Base-by-base conservation (phyloP, 2,888 invertebrate species). In the Beris chalybata region DNA sequence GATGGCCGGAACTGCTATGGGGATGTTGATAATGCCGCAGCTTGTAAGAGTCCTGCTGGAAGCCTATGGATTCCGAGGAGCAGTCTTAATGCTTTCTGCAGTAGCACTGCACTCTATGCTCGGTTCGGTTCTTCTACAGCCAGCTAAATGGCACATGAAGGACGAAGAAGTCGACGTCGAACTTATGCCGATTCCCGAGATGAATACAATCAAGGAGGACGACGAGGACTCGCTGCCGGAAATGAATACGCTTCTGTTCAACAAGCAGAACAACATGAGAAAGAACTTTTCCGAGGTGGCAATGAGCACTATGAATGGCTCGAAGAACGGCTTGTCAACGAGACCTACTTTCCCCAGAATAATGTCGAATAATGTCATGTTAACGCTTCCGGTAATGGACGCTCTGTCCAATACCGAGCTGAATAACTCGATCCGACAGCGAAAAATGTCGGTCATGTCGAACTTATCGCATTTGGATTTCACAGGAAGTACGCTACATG, bases 21-120 rank as follows among this genome's bases (percentile, higher is more conserved):
- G 91, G 4, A 86, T 91, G 82, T 87, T 91, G 84, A 83, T 91
- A 68, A 89, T 91, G 87, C 91, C 91, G 1, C 91, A 91, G 76
- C 83, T 89, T 68, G 88, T 90, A 68, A 84, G 86, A 56, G 71
- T 88, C 5, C 79, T 90, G 12, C 80, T 90, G 6, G 85, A 85
- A 55, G 83, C 82, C 66, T 90, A 83, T 74, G 85, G 84, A 56
- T 90, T 89, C 77, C 82, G 87, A 64, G 89, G 89, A 74, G 84
- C 89, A 0, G 87, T 90, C 52, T 82, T 90, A 9, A 82, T 90
- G 71, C 76, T 90, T 68, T 87, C 89, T 0, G 89, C 85, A 0
- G 76, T 89, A 44, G 86, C 89, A 1, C 82, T 90, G 73, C 87
- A 91, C 74, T 85, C 89, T 0, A 82, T 88, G 7, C 83, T 88